Base-by-base conservation (phyloP, 2,797 vertebrate genomes). In the Triplophysa bombifrons region DNA sequence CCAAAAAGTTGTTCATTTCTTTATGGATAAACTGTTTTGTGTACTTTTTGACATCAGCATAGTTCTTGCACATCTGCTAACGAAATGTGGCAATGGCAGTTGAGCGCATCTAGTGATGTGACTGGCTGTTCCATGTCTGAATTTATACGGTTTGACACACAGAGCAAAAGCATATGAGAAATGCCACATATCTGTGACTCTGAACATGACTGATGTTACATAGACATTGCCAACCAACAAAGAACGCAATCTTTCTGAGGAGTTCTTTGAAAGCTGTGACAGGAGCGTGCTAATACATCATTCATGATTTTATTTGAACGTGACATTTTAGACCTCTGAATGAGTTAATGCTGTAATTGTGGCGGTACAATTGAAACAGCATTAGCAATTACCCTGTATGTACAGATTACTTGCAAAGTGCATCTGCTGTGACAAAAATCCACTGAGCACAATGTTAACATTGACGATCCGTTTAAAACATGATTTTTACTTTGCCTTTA, bases 201-300 rank as follows among this genome's bases (percentile, higher is more conserved):
- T 11, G n/a, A 44, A 25, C 27, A 1, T 70, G 67, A 78, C 76
- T 78, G 13, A 63, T 70, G 27, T 19, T 63, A 63, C 44, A 89
- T 86, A 84, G 81, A 72, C 85, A 72, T 85, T 81, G 85, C 84
- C 88, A 87, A 38, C 80, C 22, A 85, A 83, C 87, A 90, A 89
- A 90, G 88, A 87, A 87, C 87, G 78, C 82, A 50, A 84, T 88
- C 80, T 83, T 84, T 76, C 84, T 81, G 81, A 70, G 60, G 75
- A 76, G 85, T 88, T 16, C 14, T 63, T 60, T 25, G 44, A 61
- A 77, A 77, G 44, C 66, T 64, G 41, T 50, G 27, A 65, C 38
- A 87, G 88, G 87, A 86, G 71, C 22, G 17, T 71, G n/a, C 61
- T 90, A 90, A 92, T 91, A 88, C 86, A 89, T 91, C 88, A 84